phyloP scores from a whole-genome alignment of 2,888 invertebrate species.

The Isoperla grammatica region DNA sequence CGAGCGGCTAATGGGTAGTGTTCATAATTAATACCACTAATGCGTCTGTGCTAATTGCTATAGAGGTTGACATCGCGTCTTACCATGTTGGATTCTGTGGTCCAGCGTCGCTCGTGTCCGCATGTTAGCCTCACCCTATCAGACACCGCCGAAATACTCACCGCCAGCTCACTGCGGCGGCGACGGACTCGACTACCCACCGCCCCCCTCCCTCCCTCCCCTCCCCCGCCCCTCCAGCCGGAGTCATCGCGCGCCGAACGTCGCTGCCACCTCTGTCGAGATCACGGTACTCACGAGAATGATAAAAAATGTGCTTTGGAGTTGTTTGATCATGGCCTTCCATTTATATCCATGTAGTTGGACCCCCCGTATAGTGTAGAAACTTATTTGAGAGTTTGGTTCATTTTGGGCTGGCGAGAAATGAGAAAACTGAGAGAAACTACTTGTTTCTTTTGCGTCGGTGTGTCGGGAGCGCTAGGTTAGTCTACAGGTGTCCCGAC shows the following conservation, averaged over 20 bases:
- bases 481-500: no score
- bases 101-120: constrained; percentile 1
- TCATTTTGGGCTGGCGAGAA: no score
- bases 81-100: constrained; percentile 12
- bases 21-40: no score
- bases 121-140: constrained; percentile 1
- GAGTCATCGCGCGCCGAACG: neutral
- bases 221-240: neutral
- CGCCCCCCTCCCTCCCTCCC: neutral
- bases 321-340: no score
- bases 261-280: neutral
- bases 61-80: neutral
- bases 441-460: no score
- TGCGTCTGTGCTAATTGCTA: neutral
- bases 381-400: no score
- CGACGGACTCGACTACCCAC: constrained; percentile 6
- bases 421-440: no score
- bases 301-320: no score
- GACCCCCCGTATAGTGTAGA: no score
- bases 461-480: no score
- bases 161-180: constrained; percentile 7
- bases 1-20: no score
- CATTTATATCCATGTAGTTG: no score
- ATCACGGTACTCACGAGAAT: neutral
- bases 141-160: neutral